Evolutionary conservation across 1,140 invertebrate species (phyloP).

Genomic region (Apis florea): DNA sequence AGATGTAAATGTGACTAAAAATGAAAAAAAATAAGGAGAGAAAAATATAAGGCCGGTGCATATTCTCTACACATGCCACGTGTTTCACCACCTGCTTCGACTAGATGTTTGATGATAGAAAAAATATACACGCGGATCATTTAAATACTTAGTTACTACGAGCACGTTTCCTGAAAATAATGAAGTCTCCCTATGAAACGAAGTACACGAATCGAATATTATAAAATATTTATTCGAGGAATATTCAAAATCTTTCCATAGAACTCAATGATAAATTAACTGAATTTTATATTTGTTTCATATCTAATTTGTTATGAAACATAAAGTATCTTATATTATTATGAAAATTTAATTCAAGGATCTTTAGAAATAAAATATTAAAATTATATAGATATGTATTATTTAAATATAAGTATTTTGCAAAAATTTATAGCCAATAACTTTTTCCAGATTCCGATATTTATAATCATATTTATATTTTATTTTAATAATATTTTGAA

Average conservation of each 20-base stretch:
- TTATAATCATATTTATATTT: no score
- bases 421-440: neutral
- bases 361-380: no score
- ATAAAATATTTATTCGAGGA: neutral
- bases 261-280: neutral
- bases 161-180: neutral
- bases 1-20: neutral
- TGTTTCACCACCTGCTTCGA: slow-evolving; percentile 73
- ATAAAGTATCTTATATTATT: neutral
- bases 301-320: neutral
- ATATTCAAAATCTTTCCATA: neutral
- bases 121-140: slow-evolving; percentile 39
- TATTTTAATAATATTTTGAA: no score
- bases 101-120: slow-evolving; percentile 58
- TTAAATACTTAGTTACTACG: slow-evolving; percentile 22
- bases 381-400: neutral
- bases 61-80: slow-evolving; percentile 71
- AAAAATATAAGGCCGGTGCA: slow-evolving; percentile 48
- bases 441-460: no score
- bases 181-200: neutral
- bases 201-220: neutral
- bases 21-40: slow-evolving; percentile 32
- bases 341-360: neutral
- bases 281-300: neutral
- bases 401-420: neutral